Evolutionary conservation across 2,113 vertebrate species (phyloP).

Genomic region (Austrofundulus limnaeus): DNA sequence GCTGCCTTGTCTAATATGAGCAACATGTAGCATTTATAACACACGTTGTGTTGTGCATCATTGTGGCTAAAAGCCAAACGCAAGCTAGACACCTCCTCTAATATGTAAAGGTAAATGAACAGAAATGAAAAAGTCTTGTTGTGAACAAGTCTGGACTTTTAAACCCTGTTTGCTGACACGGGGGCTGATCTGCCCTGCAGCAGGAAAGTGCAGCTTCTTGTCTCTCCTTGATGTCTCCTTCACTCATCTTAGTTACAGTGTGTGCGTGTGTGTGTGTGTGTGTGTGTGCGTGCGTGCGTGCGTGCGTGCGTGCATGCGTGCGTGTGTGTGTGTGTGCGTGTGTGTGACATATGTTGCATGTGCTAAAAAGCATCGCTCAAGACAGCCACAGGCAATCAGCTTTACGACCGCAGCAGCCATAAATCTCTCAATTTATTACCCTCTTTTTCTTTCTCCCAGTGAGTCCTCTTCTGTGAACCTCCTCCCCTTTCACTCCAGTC

Average conservation of each 20-base stretch:
- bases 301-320: background rate
- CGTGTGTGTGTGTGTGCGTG: conserved; percentile 17
- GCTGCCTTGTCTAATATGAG: background rate
- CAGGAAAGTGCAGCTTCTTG: conserved; percentile 31
- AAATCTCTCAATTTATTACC: conserved; percentile 60
- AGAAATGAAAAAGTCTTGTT: conserved; percentile 26
- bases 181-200: too few species aligned
- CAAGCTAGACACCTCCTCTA: conserved; percentile 10
- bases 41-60: background rate
- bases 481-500: conserved; percentile 19
- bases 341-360: conserved; percentile 42
- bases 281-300: too few species aligned
- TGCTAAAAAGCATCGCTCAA: conserved; percentile 34
- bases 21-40: background rate
- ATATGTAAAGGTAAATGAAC: conserved; percentile 13
- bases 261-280: conserved; percentile 7
- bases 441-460: conserved; percentile 24
- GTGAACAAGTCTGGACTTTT: too few species aligned
- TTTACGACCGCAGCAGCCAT: conserved; percentile 50
- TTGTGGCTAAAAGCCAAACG: conserved; percentile 39
- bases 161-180: too few species aligned
- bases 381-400: conserved; percentile 54
- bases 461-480: conserved; percentile 14
- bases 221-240: conserved; percentile 46
- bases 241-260: conserved; percentile 41